Percentiles rank a stretch among this genome's conserved stretches.
These are phyloP conservation scores for Acropternis orthonyx DNA, from an alignment of 2,797 vertebrate species.

Conservation along the genomic window DNA sequence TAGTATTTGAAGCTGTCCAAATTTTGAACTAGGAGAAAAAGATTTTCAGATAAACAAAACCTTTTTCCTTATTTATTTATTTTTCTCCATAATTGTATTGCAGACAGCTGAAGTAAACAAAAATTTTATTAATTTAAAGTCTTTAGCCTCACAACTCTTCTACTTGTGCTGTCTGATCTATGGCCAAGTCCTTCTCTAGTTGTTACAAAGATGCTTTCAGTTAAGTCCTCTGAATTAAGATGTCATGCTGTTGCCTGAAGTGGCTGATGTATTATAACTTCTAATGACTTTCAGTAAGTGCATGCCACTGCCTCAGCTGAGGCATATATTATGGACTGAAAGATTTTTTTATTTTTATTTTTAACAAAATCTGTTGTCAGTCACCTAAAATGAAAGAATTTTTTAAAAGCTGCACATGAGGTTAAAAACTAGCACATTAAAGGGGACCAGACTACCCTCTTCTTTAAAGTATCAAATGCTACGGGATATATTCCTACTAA, in stretches of 20 bases:
- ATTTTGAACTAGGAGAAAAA: not conserved
- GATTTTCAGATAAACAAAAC: not conserved
- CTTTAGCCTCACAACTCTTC: not conserved
- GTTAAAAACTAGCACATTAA: not conserved
- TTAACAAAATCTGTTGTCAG: not conserved
- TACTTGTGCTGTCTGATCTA: not conserved
- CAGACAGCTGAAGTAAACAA: not conserved
- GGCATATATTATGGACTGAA: not conserved
- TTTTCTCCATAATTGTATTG: not conserved
- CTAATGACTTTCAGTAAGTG: not conserved
- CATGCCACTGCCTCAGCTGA: not conserved
- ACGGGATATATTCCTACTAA: not conserved
- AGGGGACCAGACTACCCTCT: not conserved
- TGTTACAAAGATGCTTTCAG: not conserved
- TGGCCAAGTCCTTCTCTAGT: not conserved
- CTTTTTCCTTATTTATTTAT: not conserved
- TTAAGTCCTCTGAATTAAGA: not conserved
- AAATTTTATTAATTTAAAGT: not conserved
- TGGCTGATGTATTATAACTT: not conserved
- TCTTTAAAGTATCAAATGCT: not conserved
- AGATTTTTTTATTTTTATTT: rapidly evolving
- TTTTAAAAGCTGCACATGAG: rapidly evolving
- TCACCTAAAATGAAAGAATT: not conserved
- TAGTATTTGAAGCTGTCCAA: not conserved
- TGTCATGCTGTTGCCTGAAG: not conserved